Evolutionary conservation across 2,888 invertebrate genomes (phyloP).

Genomic region (Caenorhabditis sp.): DNA sequence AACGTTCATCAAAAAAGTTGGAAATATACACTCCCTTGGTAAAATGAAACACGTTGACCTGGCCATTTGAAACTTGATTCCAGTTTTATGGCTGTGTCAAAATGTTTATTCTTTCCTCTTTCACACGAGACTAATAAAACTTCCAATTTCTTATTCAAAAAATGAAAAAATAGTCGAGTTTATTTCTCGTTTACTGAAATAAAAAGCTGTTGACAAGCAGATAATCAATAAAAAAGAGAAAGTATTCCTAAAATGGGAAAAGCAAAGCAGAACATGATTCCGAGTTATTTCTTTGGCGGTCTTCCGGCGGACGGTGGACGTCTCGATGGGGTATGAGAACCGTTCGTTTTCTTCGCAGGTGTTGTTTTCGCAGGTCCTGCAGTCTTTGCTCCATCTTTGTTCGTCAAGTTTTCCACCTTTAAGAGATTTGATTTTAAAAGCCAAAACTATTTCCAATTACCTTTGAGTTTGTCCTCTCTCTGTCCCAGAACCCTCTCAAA

Average conservation of each 20-base stretch:
- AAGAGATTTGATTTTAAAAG: not conserved
- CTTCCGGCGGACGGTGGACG: slow-evolving; percentile 61
- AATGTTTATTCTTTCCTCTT: not conserved
- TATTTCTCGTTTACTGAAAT: slow-evolving; percentile 6
- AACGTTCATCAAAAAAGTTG: not conserved
- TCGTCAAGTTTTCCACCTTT: slow-evolving; percentile 59
- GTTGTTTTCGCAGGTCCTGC: slow-evolving; percentile 48
- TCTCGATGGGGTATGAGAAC: slow-evolving; percentile 48
- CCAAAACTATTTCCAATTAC: slow-evolving; percentile 16
- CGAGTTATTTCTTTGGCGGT: slow-evolving; percentile 51
- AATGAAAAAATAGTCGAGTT: too few relatives aligned
- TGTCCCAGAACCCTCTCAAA: slow-evolving; percentile 78
- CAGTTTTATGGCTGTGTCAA: not conserved
- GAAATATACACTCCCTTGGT: too few relatives aligned
- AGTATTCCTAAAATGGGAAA: slow-evolving; percentile 30
- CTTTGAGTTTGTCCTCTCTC: slow-evolving; percentile 75
- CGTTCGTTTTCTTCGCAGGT: slow-evolving; percentile 64
- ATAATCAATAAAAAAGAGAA: not conserved
- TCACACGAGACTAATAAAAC: too few relatives aligned
- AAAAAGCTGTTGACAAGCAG: slow-evolving; percentile 18
- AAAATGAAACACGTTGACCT: too few relatives aligned
- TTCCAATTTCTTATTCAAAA: too few relatives aligned
- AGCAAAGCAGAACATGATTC: slow-evolving; percentile 17
- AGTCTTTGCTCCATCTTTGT: slow-evolving; percentile 54
- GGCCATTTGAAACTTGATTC: not conserved